phyloP scores from a whole-genome alignment of 2,113 vertebrate genomes.

The Octodon degus region DNA sequence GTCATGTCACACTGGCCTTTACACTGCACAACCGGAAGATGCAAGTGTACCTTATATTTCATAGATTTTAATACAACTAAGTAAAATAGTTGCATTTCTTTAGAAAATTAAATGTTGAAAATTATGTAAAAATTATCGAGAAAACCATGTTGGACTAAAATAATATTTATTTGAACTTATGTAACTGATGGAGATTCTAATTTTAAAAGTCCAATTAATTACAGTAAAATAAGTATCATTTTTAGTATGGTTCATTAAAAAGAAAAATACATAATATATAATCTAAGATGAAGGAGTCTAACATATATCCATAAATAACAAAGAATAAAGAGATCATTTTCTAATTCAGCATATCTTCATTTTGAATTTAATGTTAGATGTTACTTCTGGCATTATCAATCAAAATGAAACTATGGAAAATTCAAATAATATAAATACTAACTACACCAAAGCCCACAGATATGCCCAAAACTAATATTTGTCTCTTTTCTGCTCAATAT shows the following conservation, averaged over 20 bases:
- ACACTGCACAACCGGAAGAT: not conserved
- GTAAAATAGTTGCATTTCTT: not conserved
- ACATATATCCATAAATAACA: not conserved
- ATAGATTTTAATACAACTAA: not conserved
- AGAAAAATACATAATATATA: not conserved
- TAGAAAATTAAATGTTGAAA: not conserved
- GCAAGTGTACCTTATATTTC: not conserved
- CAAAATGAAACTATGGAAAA: not conserved
- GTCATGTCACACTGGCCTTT: accelerated
- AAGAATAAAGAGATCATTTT: not conserved
- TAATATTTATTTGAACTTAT: not conserved
- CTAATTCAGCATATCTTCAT: not conserved
- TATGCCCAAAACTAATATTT: not conserved
- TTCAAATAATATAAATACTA: not conserved
- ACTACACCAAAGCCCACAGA: not conserved
- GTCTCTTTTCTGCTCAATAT: slow-evolving; percentile 30
- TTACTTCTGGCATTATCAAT: not conserved
- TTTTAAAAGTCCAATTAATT: not conserved
- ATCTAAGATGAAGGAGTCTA: not conserved
- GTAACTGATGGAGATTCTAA: not conserved
- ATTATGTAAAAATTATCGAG: not conserved
- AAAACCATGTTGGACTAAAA: not conserved
- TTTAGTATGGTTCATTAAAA: not conserved
- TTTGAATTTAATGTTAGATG: not conserved
- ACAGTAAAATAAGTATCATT: not conserved